Conservation (phyloP, 2,888 invertebrate species). For the Dryocosmus kuriphilus region DNA sequence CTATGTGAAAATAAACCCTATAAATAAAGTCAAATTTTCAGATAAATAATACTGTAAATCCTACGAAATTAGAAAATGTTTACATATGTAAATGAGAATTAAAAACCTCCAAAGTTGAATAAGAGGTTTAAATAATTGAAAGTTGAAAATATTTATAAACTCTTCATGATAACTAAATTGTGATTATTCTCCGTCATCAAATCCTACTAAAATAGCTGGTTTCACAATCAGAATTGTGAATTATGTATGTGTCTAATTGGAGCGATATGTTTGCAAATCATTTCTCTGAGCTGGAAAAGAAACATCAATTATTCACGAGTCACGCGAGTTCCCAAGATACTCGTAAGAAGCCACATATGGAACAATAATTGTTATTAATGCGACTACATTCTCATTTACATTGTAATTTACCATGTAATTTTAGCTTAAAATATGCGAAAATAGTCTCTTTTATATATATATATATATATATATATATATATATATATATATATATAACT, state of each 20-base stretch:
- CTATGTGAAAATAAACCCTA: not conserved
- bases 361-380: conserved; percentile 28
- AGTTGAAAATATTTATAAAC: too few species aligned
- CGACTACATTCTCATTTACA: conserved; percentile 21
- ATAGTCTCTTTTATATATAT: not conserved
- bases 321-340: conserved; percentile 22
- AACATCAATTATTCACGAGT: conserved; percentile 14
- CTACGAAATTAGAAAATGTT: too few species aligned
- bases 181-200: not conserved
- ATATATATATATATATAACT: too few species aligned
- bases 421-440: not conserved
- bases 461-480: too few species aligned
- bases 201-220: not conserved
- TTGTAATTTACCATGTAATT: conserved; percentile 8
- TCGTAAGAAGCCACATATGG: not conserved
- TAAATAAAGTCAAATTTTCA: not conserved
- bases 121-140: too few species aligned
- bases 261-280: conserved; percentile 6
- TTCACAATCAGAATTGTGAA: conserved; percentile 24
- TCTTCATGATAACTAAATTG: not conserved
- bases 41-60: too few species aligned
- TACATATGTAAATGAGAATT: too few species aligned
- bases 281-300: conserved; percentile 16
- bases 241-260: conserved; percentile 23
- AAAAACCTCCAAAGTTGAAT: too few species aligned